These are phyloP conservation scores for Cyaniris semiargus DNA, from an alignment of 2,888 invertebrate genomes.

Conservation along the genomic window DNA sequence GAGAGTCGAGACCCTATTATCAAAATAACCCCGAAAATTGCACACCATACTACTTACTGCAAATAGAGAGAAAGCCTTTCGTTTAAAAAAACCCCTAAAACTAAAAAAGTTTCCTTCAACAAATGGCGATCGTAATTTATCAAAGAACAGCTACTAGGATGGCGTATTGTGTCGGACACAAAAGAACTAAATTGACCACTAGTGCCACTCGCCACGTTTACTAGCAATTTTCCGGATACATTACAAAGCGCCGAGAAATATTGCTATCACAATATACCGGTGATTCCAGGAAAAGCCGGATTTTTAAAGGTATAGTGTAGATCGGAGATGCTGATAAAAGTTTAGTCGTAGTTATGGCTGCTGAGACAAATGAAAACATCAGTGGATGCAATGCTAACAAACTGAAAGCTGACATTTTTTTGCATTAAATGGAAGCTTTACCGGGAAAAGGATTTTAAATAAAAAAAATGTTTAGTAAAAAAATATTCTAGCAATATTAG, in stretches of 20 bases:
- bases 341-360: not conserved
- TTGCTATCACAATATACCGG: not conserved
- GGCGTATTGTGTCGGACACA: conserved; percentile 13
- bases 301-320: not conserved
- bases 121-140: conserved; percentile 12
- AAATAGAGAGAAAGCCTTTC: not conserved
- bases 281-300: not conserved
- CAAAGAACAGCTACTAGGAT: not conserved
- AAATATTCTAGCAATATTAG: too few species aligned
- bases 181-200: conserved; percentile 16
- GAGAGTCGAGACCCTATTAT: too few species aligned
- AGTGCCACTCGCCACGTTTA: not conserved
- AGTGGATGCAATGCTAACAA: too few species aligned
- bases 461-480: too few species aligned
- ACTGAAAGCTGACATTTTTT: too few species aligned
- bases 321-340: not conserved
- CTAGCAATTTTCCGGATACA: conserved; percentile 19
- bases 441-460: too few species aligned
- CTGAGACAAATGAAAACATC: too few species aligned
- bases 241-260: not conserved
- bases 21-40: too few species aligned
- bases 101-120: not conserved
- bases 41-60: too few species aligned
- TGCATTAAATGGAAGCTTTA: too few species aligned
- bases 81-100: not conserved